Conservation (phyloP, 1,140 invertebrate species). For the Aporrectodea caliginosa region DNA sequence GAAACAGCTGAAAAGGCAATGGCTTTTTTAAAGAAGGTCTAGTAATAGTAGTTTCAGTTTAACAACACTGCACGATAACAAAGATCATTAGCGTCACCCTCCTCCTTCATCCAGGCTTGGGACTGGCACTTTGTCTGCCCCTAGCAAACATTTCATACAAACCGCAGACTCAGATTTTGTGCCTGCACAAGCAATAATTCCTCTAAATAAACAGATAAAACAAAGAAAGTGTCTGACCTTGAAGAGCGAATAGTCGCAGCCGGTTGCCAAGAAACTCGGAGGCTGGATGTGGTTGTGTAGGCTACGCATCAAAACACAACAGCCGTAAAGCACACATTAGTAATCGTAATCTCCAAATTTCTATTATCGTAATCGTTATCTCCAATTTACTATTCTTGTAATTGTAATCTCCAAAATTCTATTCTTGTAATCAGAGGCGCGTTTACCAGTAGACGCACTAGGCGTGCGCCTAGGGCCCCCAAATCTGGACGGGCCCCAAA, state of each 20-base stretch:
- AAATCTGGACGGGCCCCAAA: too few species aligned
- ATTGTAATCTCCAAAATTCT: neutral
- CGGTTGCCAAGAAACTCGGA: constrained; percentile 79
- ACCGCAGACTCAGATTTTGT: too few species aligned
- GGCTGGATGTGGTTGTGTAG: constrained; percentile 92
- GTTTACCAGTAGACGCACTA: too few species aligned
- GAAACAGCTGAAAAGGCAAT: neutral
- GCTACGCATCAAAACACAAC: constrained; percentile 57
- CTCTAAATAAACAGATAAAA: too few species aligned
- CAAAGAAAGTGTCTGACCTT: constrained; percentile 61
- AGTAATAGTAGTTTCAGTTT: neutral
- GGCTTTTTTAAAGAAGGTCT: neutral
- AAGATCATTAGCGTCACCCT: neutral
- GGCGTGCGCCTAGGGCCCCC: too few species aligned
- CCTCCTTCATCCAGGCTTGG: too few species aligned
- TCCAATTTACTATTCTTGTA: neutral
- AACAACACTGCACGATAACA: neutral
- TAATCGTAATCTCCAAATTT: neutral
- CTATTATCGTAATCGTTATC: neutral
- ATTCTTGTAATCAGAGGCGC: too few species aligned
- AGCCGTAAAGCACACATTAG: neutral
- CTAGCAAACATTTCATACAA: too few species aligned
- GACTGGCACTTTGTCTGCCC: too few species aligned
- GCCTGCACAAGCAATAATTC: too few species aligned
- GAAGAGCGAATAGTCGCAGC: constrained; percentile 93